Evolutionary conservation across 1,140 invertebrate genomes (phyloP).

Genomic region (Aporrectodea caliginosa): DNA sequence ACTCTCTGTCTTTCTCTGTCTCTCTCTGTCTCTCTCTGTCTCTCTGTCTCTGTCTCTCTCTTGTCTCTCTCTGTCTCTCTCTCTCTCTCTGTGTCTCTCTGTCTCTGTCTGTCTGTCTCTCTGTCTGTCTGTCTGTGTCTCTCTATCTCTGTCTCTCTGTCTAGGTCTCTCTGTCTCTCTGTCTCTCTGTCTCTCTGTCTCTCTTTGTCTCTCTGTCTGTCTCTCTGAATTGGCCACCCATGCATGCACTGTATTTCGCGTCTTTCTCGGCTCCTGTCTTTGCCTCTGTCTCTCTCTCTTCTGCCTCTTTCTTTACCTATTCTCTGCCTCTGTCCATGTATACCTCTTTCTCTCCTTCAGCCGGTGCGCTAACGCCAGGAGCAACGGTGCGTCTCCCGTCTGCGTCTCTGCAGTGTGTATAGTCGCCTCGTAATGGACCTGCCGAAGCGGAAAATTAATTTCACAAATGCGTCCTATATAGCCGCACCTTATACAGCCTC

Average conservation of each 20-base stretch:
- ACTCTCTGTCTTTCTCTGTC: neutral
- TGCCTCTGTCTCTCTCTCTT: neutral
- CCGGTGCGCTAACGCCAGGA: neutral
- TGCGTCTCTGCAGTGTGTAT: too few species aligned
- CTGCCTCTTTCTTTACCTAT: neutral
- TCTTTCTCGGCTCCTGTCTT: neutral
- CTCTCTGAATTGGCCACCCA: neutral
- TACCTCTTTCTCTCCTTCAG: neutral
- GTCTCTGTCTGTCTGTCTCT: neutral
- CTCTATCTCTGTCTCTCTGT: neutral
- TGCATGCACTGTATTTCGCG: neutral
- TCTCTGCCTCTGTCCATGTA: neutral
- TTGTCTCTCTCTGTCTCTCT: neutral
- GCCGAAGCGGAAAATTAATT: neutral
- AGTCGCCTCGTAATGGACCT: neutral
- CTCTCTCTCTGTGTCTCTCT: neutral
- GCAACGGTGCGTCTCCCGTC: neutral
- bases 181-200: neutral
- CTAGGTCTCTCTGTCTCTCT: neutral
- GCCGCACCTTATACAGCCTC: neutral
- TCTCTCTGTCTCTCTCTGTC: neutral
- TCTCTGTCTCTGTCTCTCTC: neutral
- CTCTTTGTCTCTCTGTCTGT: neutral
- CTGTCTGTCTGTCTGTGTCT: neutral
- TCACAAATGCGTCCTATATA: neutral